Percentiles rank a stretch among this genome's conserved stretches.
phyloP scores from a whole-genome alignment of 2,888 invertebrate genomes.

The Lasioglossum morio region DNA sequence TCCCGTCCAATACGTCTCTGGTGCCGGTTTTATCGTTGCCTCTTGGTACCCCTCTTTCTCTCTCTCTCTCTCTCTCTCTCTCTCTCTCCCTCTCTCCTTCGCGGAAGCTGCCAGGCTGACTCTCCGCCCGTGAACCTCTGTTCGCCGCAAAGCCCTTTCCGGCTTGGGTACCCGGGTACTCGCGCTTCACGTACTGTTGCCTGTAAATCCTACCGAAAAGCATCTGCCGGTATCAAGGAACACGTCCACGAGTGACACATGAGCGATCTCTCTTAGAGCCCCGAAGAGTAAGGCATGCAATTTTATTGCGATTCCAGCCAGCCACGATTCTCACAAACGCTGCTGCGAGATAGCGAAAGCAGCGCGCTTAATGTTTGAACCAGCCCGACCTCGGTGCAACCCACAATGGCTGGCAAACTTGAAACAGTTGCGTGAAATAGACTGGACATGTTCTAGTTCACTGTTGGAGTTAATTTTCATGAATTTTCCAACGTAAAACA shows the following conservation, averaged over 20 bases:
- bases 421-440: not conserved
- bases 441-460: too few species aligned
- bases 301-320: conserved; percentile 50
- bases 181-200: conserved; percentile 59
- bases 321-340: not conserved
- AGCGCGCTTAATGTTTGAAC: not conserved
- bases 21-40: conserved; percentile 71
- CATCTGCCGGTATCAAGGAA: conserved; percentile 67
- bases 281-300: conserved; percentile 38
- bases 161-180: conserved; percentile 52
- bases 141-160: conserved; percentile 51
- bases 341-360: not conserved
- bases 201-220: conserved; percentile 68
- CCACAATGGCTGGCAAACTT: not conserved
- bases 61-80: too few species aligned
- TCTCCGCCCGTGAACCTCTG: conserved; percentile 45
- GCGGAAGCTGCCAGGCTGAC: conserved; percentile 27
- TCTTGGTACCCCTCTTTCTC: too few species aligned
- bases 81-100: too few species aligned
- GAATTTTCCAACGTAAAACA: too few species aligned
- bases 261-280: conserved; percentile 60
- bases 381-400: not conserved
- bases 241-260: conserved; percentile 59
- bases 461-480: too few species aligned
- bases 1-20: conserved; percentile 63